These are phyloP conservation scores for Mungos mungo DNA, from an alignment of 2,113 vertebrate genomes.

Conservation along the genomic window DNA sequence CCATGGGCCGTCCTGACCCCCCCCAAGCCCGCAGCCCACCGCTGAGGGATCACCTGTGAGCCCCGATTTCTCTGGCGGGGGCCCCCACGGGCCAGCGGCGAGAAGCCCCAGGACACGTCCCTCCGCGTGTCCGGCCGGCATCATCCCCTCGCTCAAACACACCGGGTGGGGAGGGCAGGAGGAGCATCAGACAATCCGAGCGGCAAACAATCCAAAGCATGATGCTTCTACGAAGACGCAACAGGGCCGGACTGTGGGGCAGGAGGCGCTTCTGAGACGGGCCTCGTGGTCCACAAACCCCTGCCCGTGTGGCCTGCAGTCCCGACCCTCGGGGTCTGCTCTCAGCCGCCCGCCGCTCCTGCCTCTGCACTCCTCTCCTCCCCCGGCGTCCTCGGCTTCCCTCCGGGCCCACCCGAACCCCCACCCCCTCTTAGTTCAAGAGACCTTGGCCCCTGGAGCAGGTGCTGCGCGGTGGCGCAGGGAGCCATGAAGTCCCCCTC, in stretches of 20 bases:
- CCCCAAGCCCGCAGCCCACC: too few relatives aligned
- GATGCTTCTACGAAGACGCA: background rate
- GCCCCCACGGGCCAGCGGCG: fast-evolving
- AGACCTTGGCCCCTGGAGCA: background rate
- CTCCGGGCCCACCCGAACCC: background rate
- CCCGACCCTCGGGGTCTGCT: fast-evolving
- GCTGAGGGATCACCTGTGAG: background rate
- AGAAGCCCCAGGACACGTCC: background rate
- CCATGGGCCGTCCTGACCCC: fast-evolving
- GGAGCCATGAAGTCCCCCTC: background rate
- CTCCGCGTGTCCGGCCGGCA: background rate
- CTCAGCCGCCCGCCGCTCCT: background rate
- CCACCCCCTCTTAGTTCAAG: background rate
- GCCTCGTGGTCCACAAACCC: background rate
- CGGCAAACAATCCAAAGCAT: fast-evolving
- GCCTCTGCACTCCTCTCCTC: background rate
- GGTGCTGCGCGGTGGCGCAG: fast-evolving
- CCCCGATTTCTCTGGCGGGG: background rate
- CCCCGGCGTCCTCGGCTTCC: background rate
- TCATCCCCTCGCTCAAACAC: background rate
- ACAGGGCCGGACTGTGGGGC: fast-evolving
- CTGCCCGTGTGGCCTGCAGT: fast-evolving
- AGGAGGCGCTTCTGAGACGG: background rate
- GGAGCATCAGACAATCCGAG: too few relatives aligned
- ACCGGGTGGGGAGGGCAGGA: too few relatives aligned